Percentiles rank a stretch among this genome's conserved stretches.
phyloP scores from a whole-genome alignment of 2,113 vertebrate genomes.

The Lanius ludovicianus region DNA sequence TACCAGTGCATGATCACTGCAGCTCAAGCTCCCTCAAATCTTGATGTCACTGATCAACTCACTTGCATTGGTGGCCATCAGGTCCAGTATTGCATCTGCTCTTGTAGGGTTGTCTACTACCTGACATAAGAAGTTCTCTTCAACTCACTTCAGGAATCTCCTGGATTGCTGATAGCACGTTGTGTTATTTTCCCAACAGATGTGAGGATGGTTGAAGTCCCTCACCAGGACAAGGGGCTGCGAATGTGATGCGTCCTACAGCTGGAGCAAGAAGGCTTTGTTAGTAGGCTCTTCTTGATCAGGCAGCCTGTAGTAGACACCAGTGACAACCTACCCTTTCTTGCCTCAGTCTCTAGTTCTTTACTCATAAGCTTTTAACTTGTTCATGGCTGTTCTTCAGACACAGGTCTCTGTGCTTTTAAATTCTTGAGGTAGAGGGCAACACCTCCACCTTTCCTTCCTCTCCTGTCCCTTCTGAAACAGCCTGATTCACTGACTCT shows the following conservation, averaged over 20 bases:
- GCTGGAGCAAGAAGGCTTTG: not conserved
- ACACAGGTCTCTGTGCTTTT: not conserved
- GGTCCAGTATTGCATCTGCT: not conserved
- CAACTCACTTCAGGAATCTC: not conserved
- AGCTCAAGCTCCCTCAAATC: not conserved
- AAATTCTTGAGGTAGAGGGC: not conserved
- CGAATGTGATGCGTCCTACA: fast-evolving
- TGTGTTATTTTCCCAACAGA: not conserved
- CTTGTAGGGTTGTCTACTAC: not conserved
- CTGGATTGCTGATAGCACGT: not conserved
- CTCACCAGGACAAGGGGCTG: not conserved
- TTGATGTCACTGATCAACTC: not conserved
- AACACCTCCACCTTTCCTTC: not conserved
- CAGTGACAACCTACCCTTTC: not conserved
- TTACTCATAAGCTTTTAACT: not conserved
- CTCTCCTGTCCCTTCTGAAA: not conserved
- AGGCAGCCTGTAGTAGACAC: fast-evolving
- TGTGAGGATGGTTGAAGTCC: not conserved
- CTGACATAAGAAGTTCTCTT: not conserved
- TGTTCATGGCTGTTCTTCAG: not conserved
- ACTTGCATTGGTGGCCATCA: not conserved
- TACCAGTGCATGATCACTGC: not conserved
- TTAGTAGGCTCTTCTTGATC: not conserved
- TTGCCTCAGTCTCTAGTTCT: not conserved
- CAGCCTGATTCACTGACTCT: not conserved